Evolutionary conservation across 1,140 invertebrate species (phyloP).

Genomic region (Brachionus plicatilis): DNA sequence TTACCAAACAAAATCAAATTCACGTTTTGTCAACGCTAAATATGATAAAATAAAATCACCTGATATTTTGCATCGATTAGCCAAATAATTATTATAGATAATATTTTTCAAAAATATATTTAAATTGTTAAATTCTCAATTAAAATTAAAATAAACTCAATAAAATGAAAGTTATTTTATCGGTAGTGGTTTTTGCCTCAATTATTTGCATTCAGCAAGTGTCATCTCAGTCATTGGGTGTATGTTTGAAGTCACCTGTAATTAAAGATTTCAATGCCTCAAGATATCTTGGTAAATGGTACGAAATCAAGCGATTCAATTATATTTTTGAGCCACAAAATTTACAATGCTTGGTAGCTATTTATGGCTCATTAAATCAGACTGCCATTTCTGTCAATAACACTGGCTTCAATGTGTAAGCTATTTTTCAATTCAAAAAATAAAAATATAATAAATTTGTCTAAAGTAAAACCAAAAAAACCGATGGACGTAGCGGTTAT

Average conservation of each 20-base stretch:
- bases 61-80: not conserved
- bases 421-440: not conserved
- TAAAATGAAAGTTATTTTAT: not conserved
- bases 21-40: not conserved
- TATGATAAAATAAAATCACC: not conserved
- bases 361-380: not conserved
- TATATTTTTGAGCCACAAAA: slow-evolving; percentile 11
- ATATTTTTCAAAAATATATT: not conserved
- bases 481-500: not conserved
- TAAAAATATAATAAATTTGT: not conserved
- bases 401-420: not conserved
- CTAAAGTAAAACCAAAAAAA: not conserved
- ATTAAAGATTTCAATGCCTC: not conserved
- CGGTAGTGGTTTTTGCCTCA: not conserved
- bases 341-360: not conserved
- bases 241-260: not conserved
- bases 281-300: slow-evolving; percentile 17
- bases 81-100: not conserved
- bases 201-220: not conserved
- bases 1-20: not conserved
- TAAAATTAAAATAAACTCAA: not conserved
- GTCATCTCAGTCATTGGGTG: not conserved
- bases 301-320: slow-evolving; percentile 21
- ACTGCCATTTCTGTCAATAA: slow-evolving; percentile 2
- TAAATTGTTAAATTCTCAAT: not conserved